phyloP scores from a whole-genome alignment of 2,888 invertebrate genomes.

The Dryococelus australis region DNA sequence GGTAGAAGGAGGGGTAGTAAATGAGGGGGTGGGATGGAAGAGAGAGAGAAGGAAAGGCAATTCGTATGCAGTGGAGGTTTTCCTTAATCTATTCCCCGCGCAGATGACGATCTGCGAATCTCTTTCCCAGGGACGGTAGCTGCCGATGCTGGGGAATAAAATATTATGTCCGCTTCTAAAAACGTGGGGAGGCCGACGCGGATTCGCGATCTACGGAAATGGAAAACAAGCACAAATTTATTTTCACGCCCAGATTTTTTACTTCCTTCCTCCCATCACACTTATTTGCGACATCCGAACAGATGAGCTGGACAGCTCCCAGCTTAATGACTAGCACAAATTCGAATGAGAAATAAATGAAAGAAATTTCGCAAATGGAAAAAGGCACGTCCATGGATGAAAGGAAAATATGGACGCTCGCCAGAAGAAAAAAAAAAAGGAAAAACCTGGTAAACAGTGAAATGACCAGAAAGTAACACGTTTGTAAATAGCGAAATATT shows the following conservation, averaged over 20 bases:
- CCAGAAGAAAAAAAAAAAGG: too few species aligned
- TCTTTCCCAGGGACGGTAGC: background rate
- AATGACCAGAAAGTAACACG: too few species aligned
- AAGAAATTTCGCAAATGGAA: background rate
- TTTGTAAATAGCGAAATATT: too few species aligned
- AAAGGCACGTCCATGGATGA: too few species aligned
- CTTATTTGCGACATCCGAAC: background rate
- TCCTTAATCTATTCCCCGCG: background rate
- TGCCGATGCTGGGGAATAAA: background rate
- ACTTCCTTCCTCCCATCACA: background rate
- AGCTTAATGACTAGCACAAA: background rate
- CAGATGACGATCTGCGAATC: constrained; percentile 10
- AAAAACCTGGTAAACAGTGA: too few species aligned
- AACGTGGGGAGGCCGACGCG: background rate
- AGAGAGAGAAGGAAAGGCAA: background rate
- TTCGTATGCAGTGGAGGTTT: constrained; percentile 1
- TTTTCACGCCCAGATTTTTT: background rate
- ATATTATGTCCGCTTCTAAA: background rate
- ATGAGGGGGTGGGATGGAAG: background rate
- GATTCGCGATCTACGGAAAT: background rate
- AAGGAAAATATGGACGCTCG: too few species aligned
- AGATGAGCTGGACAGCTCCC: background rate
- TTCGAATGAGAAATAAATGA: background rate
- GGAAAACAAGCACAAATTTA: background rate
- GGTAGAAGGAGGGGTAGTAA: too few species aligned